Base-by-base conservation (phyloP, 2,797 vertebrate species). In the Sparus aurata region DNA sequence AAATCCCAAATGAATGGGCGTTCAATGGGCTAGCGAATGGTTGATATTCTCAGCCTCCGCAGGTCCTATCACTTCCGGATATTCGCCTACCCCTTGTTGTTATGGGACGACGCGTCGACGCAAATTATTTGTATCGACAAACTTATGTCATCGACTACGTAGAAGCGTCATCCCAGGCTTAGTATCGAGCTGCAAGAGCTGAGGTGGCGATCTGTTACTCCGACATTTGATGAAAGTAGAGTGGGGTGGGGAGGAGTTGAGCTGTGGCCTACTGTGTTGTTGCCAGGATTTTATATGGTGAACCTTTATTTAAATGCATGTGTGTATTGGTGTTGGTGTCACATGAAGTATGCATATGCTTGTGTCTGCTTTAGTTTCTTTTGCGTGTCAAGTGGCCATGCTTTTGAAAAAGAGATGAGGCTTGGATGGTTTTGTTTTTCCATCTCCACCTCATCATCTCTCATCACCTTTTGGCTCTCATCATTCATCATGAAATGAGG, bases 211-310 rank as follows among this genome's bases (percentile, higher is more conserved):
- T 3, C 34, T 34, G 34, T 34, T 34, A 34, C 34, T 34, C 34
- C 34, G 34, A 38, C 34, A 38, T 38, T 38, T 38, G 34, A 96
- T 95, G 92, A 95, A 95, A 94, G 93, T 61, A 81, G 52, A 80
- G 30, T 70, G 8, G 7, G 8, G 34, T 38, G 38, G 41, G 62
- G 72, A 69, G 71, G 79, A 52, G 77, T 23, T 71, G 76, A 75
- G 84, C 62, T 27, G 53, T 60, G 55, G 85, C 70, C 82, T 50
- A 23, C 73, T 84, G 74, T 82, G 75, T n/a, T 75, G 71, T 68
- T 84, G 65, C 59, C 75, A 79, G 78, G 34, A 73, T 87, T 90
- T 89, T 80, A 85, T 80, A 79, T 68, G 80, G 41, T 62, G 55
- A 67, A 77, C 62, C 77, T 86, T 86, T 69, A 75, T 87, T 84